phyloP scores from a whole-genome alignment of 2,888 invertebrate species.

The Celastrina argiolus region DNA sequence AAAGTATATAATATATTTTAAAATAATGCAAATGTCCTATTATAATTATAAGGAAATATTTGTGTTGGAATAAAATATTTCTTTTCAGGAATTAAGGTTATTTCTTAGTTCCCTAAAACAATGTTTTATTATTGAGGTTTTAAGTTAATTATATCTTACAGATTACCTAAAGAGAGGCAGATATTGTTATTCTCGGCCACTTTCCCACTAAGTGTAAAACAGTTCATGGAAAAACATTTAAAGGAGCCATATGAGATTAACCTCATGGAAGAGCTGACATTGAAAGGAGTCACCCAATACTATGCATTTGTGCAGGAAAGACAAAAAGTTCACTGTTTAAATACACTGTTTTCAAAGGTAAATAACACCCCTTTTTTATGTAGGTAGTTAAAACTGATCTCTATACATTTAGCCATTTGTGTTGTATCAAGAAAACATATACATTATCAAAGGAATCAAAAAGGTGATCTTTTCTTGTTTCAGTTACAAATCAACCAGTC shows the following conservation, averaged over 20 bases:
- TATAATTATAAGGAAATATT: no score
- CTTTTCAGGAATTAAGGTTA: background rate
- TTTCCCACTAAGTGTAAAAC: conserved; percentile 98
- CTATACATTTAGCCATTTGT: no score
- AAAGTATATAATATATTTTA: background rate
- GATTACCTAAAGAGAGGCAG: conserved; percentile 96
- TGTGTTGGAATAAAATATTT: no score
- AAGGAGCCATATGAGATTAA: conserved; percentile 99
- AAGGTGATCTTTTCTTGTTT: conserved; percentile 35
- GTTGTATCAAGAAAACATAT: no score
- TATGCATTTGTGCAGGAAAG: conserved; percentile 99
- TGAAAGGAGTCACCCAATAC: conserved; percentile 99
- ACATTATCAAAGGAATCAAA: background rate
- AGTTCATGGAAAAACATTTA: conserved; percentile 99
- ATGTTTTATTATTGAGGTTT: no score
- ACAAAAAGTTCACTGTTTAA: conserved; percentile 99
- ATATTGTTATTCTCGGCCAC: conserved; percentile 99
- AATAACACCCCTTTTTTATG: no score
- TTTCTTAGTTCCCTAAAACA: no score
- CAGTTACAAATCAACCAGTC: conserved; percentile 99
- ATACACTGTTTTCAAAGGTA: conserved; percentile 99
- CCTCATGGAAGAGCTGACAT: conserved; percentile 99
- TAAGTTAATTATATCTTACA: conserved; percentile 45
- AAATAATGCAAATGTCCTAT: background rate
- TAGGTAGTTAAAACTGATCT: no score